Evolutionary conservation across 2,797 vertebrate species (phyloP), one percentile per base, ranked within the genome.

Genomic region (Synanceia verrucosa): DNA sequence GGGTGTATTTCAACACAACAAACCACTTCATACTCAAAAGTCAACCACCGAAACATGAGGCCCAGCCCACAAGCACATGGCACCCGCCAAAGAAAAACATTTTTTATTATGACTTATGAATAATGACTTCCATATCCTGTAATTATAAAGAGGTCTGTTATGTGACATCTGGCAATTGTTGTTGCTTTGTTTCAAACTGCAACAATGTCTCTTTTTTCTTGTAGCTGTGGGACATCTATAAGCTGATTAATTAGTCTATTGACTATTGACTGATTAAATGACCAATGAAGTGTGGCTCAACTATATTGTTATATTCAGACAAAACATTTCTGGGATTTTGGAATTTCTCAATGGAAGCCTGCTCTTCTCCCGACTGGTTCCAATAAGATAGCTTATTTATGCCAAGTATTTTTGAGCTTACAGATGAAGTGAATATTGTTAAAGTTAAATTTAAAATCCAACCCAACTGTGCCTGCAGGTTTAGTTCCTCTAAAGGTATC

Each of bases 61-160:
- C n/a, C 6, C 9, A 31, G 24, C 36, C 41, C 29, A 69, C 43
- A 66, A 39, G 34, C 12, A 47, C 12, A 36, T 4, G 12, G 33
- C 39, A 41, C 55, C 28, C 48, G 74, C 19, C 46, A 48, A 68
- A 72, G 21, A 55, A 62, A 73, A 63, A 60, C 1, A 44, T 69
- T 60, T 56, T n/a, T 28, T 14, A 47, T 58, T 9, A 23, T 60
- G 58, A 23, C 41, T 41, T 34, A 16, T 62, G 18, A 50, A 65
- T 59, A 48, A 60, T 57, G 29, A 29, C 48, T 43, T 69, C 39
- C 14, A 1, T 58, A 19, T 47, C 36, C 31, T 70, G 16, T 70
- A 64, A 81, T 70, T 73, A 50, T 24, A n/a, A n/a, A n/a, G 34
- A 65, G 9, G 11, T 48, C 37, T 10, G 62, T 33, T 29, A 48